Evolutionary conservation across 1,140 invertebrate genomes (phyloP).

Genomic region (Aphis craccivora): DNA sequence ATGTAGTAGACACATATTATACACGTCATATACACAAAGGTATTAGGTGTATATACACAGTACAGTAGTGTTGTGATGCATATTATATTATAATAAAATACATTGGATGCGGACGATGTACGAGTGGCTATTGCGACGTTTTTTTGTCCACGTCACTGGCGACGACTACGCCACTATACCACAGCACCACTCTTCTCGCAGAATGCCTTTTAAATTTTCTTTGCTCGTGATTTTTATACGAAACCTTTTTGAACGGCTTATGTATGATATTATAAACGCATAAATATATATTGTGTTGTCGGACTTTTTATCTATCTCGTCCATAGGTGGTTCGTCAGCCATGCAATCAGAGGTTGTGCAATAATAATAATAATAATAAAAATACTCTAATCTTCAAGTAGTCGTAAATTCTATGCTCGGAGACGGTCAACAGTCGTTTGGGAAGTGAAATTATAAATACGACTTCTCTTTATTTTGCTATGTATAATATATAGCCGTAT

Average conservation of each 20-base stretch:
- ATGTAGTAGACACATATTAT: background rate
- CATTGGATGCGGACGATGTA: background rate
- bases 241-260: background rate
- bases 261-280: background rate
- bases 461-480: background rate
- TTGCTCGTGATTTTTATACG: background rate
- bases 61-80: background rate
- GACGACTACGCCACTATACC: background rate
- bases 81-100: slow-evolving; percentile 21
- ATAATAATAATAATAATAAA: background rate
- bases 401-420: background rate
- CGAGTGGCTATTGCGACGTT: background rate
- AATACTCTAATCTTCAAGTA: background rate
- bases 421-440: background rate
- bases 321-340: background rate
- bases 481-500: background rate
- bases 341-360: background rate
- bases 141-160: background rate
- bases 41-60: background rate
- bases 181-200: background rate
- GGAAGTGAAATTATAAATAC: background rate
- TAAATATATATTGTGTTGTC: slow-evolving; percentile 32
- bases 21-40: background rate
- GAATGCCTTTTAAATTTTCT: background rate
- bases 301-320: background rate